Evolutionary conservation across 1,140 invertebrate species (phyloP).

Genomic region (Lutraria rhynchaena): DNA sequence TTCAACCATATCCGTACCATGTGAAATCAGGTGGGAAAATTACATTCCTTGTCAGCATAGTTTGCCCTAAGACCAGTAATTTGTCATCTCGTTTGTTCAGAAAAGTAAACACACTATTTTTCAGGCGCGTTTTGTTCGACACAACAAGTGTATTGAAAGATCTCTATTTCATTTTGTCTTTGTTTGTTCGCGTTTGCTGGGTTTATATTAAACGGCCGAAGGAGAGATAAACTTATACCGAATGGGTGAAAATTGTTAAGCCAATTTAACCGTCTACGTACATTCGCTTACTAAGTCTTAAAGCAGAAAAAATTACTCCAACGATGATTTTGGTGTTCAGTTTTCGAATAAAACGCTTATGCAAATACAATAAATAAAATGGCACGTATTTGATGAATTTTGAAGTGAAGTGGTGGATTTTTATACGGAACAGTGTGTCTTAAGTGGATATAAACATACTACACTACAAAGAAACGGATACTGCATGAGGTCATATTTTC

Average conservation of each 20-base stretch:
- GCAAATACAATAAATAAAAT: conserved; percentile 40
- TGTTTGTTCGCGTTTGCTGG: conserved; percentile 33
- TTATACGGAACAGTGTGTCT: neutral
- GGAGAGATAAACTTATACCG: conserved; percentile 35
- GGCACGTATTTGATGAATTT: conserved; percentile 22
- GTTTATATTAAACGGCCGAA: conserved; percentile 27
- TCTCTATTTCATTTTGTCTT: neutral
- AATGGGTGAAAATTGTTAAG: conserved; percentile 33
- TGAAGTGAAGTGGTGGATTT: conserved; percentile 3
- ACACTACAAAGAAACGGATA: too few relatives aligned
- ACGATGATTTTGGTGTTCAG: neutral
- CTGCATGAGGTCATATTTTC: too few relatives aligned
- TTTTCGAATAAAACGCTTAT: neutral
- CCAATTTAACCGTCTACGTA: conserved; percentile 21
- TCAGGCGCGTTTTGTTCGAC: conserved; percentile 11
- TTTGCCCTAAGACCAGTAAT: conserved; percentile 31
- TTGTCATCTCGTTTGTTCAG: conserved; percentile 17
- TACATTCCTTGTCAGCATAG: conserved; percentile 6
- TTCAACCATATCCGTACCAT: conserved; percentile 16
- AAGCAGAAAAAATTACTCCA: neutral
- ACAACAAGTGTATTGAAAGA: conserved; percentile 42
- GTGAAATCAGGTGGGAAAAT: neutral
- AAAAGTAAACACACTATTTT: conserved; percentile 39
- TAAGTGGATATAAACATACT: conserved; percentile 7
- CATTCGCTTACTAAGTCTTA: neutral